A percentile compares a stretch with the other conserved stretches of the same genome.
Conservation (phyloP, 2,797 vertebrate species). For the Dryobates pubescens region DNA sequence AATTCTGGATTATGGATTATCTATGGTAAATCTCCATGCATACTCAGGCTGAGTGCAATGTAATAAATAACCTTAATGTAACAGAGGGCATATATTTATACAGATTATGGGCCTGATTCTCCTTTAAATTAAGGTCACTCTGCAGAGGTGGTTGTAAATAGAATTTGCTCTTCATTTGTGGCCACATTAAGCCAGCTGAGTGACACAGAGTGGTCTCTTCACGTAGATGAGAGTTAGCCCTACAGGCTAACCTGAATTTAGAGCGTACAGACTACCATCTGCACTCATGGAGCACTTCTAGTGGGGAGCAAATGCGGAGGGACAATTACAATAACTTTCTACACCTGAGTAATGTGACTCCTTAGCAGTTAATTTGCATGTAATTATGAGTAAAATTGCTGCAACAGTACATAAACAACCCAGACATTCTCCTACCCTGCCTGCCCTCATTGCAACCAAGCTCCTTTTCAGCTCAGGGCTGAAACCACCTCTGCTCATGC, state of each 20-base stretch:
- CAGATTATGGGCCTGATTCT: slow-evolving; percentile 70
- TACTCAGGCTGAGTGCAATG: slow-evolving; percentile 27
- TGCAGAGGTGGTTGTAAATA: slow-evolving; percentile 41
- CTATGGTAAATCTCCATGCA: slow-evolving; percentile 60
- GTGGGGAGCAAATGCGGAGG: fast-evolving
- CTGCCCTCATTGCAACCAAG: neutral
- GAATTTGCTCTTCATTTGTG: slow-evolving; percentile 44
- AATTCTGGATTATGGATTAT: slow-evolving; percentile 72
- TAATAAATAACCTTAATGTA: slow-evolving; percentile 71
- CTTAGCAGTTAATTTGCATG: neutral
- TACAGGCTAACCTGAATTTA: neutral
- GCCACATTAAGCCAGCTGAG: neutral
- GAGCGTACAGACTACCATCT: neutral
- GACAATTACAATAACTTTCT: neutral
- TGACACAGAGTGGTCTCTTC: neutral
- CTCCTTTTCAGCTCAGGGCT: neutral
- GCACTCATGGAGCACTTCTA: fast-evolving
- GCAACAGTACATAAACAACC: neutral
- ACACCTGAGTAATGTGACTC: neutral
- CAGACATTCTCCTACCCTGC: neutral
- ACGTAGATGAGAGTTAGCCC: neutral
- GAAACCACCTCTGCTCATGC: neutral
- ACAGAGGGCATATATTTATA: slow-evolving; percentile 70
- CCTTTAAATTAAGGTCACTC: slow-evolving; percentile 69
- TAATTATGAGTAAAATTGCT: neutral